Evolutionary conservation across 2,113 vertebrate genomes (phyloP).

Genomic region (Polypterus senegalus): DNA sequence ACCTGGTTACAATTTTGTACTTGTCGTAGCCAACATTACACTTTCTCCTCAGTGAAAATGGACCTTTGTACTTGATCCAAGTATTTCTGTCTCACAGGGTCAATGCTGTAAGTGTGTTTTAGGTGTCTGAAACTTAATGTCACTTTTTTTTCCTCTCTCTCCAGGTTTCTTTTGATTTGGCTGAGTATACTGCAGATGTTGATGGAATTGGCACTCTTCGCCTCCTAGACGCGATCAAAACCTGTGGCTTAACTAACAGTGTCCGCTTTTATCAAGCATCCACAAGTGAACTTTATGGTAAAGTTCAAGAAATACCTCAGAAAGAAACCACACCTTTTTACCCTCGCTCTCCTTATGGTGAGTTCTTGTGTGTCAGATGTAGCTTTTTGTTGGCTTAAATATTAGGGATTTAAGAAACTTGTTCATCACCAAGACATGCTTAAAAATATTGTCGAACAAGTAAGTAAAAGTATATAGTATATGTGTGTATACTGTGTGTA

Average conservation of each 20-base stretch:
- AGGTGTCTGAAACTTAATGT: no score
- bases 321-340: slow-evolving; percentile 96
- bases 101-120: no score
- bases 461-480: no score
- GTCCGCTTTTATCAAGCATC: slow-evolving; percentile 97
- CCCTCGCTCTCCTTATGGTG: slow-evolving; percentile 93
- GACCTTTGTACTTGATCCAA: no score
- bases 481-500: no score
- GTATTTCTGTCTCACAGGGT: no score
- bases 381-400: no score
- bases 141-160: slow-evolving; percentile 1
- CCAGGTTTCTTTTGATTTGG: slow-evolving; percentile 91
- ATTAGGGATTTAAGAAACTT: not conserved
- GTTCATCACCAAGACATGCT: no score
- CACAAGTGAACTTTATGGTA: slow-evolving; percentile 92
- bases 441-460: not conserved
- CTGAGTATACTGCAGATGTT: slow-evolving; percentile 92
- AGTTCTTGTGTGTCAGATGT: slow-evolving; percentile 12
- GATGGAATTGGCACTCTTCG: slow-evolving; percentile 88
- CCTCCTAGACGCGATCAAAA: slow-evolving; percentile 86
- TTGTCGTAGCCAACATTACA: no score
- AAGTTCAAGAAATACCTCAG: slow-evolving; percentile 95
- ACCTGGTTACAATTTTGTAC: no score
- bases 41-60: no score
- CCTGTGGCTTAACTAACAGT: slow-evolving; percentile 75